Conservation (phyloP, 2,113 vertebrate genomes). For the Oceanites oceanicus region DNA sequence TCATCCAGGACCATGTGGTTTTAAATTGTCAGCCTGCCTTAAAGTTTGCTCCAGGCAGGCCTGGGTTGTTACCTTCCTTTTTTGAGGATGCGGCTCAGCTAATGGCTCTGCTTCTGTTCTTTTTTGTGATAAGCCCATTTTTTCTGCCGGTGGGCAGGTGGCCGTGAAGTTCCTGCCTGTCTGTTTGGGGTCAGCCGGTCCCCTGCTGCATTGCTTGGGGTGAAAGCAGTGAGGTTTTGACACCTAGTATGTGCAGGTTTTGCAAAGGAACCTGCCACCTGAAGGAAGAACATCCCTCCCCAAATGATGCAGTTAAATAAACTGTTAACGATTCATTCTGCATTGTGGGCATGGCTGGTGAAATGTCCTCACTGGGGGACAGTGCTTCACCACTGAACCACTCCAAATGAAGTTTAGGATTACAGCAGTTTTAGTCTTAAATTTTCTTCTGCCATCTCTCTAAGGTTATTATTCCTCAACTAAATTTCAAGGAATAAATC, state of each 20-base stretch:
- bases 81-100: not conserved
- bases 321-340: not conserved
- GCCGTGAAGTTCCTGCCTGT: not conserved
- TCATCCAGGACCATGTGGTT: not conserved
- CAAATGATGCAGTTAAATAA: not conserved
- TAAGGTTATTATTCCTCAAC: not conserved
- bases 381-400: not conserved
- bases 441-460: not conserved
- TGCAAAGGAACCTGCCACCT: not conserved
- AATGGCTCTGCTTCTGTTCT: not conserved
- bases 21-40: not conserved
- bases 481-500: not conserved
- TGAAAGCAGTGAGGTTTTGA: not conserved
- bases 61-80: not conserved
- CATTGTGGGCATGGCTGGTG: not conserved
- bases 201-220: not conserved
- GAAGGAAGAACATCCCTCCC: not conserved
- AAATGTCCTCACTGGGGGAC: not conserved
- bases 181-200: not conserved
- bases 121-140: not conserved
- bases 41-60: not conserved
- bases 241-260: not conserved
- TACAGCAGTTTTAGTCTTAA: not conserved
- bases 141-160: not conserved
- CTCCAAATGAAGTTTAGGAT: not conserved